A percentile compares a stretch with the other conserved stretches of the same genome.
Evolutionary conservation across 1,140 invertebrate species (phyloP).

Genomic region (Phthorimaea operculella): DNA sequence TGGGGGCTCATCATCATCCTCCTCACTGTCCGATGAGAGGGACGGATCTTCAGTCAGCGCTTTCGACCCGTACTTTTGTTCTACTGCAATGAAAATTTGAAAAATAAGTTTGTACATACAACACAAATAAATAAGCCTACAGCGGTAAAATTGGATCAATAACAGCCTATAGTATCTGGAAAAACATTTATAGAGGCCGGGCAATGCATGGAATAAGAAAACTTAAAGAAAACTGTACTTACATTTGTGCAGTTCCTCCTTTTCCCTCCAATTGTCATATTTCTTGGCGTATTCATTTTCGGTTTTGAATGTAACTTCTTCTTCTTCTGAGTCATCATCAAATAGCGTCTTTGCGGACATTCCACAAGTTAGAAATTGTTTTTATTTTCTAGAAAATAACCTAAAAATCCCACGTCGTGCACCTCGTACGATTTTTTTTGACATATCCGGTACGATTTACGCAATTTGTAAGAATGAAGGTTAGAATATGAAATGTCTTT

Average conservation of each 20-base stretch:
- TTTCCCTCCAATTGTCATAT: conserved; percentile 83
- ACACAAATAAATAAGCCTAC: no score
- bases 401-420: not conserved
- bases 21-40: conserved; percentile 48
- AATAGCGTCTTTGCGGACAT: conserved; percentile 54
- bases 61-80: conserved; percentile 57
- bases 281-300: conserved; percentile 85
- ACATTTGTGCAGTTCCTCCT: conserved; percentile 89
- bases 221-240: conserved; percentile 41
- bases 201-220: no score
- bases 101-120: not conserved
- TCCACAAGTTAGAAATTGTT: not conserved
- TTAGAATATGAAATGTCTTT: no score
- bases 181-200: no score
- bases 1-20: conserved; percentile 48
- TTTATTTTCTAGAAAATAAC: not conserved
- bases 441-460: no score
- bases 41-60: conserved; percentile 30
- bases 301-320: conserved; percentile 71
- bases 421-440: not conserved
- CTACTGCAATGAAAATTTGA: conserved; percentile 35
- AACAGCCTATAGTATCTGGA: no score
- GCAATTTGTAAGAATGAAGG: no score
- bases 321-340: conserved; percentile 52
- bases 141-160: no score